phyloP scores from a whole-genome alignment of 2,113 vertebrate genomes.

The Suncus etruscus region DNA sequence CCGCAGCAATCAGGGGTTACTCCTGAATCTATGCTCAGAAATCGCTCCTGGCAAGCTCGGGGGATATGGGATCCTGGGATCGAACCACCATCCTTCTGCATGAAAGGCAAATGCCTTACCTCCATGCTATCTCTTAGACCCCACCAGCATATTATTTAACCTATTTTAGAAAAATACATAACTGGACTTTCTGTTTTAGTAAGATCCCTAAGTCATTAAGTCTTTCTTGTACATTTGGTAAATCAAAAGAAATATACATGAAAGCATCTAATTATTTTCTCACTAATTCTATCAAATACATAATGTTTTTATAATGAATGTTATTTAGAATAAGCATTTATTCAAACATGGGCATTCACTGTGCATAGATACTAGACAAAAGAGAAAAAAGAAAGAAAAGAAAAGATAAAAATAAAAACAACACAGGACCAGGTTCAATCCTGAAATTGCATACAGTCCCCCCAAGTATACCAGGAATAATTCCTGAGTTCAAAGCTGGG shows the following conservation, averaged over 20 bases:
- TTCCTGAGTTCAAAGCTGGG: too few relatives aligned
- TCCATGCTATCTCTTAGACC: too few relatives aligned
- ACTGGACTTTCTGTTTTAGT: not conserved
- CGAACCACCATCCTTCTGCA: too few relatives aligned
- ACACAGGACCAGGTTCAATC: not conserved
- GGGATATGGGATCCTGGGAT: too few relatives aligned
- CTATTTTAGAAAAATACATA: not conserved
- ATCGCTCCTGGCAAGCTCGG: too few relatives aligned
- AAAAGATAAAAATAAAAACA: slow-evolving; percentile 6
- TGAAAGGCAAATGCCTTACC: too few relatives aligned
- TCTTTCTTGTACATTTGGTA: slow-evolving; percentile 32
- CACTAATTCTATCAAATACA: slow-evolving; percentile 2
- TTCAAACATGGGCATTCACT: not conserved
- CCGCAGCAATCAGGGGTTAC: too few relatives aligned
- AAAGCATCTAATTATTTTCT: not conserved
- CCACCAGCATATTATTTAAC: too few relatives aligned
- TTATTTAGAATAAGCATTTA: not conserved
- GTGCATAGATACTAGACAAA: not conserved
- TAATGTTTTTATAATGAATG: not conserved
- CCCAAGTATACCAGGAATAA: too few relatives aligned
- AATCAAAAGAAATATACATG: not conserved
- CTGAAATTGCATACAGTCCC: too few relatives aligned
- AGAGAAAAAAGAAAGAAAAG: too few relatives aligned
- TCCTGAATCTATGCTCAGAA: too few relatives aligned
- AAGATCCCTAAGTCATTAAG: not conserved